Evolutionary conservation across 2,888 invertebrate species (phyloP), one percentile per base, ranked within the genome.

Genomic region (Acronicta aceris): DNA sequence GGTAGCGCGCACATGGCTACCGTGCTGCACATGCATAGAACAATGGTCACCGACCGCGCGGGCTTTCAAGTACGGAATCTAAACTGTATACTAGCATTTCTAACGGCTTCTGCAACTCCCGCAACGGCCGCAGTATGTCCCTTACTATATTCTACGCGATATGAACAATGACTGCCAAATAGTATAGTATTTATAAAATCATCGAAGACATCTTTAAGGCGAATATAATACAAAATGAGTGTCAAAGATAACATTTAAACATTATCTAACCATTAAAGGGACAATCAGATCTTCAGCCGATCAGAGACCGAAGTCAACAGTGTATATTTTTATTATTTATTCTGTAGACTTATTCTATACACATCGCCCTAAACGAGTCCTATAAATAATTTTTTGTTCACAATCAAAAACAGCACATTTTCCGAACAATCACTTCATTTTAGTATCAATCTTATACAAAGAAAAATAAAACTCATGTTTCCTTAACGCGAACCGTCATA

Each of bases 331-430:
- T 50, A 43, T 48, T 55, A 71, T 41, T 48, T 61, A 65, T 43
- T 54, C 38, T 42, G 62, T 70, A 77, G 46, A 65, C 71, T 78
- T 75, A 79, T 47, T 66, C 69, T 67, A 69, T 57, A 64, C 74
- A 79, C 63, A 74, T 74, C 66, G 65, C 61, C 64, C 46, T 67
- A 60, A 73, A 68, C 52, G 49, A 76, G 74, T 68, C 62, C 60
- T 65, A 69, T 48, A 58, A 55, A 25, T 46, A n/a, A n/a, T 49
- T 52, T 60, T 67, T 76, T 71, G 72, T 79, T 77, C 72, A 81
- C 79, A 81, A 74, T 76, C 56, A 74, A 50, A 62, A 73, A 69
- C 68, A 69, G 65, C 74, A 80, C 81, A 78, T 65, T 58, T 67
- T 60, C 30, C 54, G 61, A 74, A 78, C 52, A 63, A 64, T 78